Evolutionary conservation across 2,797 vertebrate species (phyloP), one percentile per base, ranked within the genome.

Genomic region (Hybognathus amarus): DNA sequence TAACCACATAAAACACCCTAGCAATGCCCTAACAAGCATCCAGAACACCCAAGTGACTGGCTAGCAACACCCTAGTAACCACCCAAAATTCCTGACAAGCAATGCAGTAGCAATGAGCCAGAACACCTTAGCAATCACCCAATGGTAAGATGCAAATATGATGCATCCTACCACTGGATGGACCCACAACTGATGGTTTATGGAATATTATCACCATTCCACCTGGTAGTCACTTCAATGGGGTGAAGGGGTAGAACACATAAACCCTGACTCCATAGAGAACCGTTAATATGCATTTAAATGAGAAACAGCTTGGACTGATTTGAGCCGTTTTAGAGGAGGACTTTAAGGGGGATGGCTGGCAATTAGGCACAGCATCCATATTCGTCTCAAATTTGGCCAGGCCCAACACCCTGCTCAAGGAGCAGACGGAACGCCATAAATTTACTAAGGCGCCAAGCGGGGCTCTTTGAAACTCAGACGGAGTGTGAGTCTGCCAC

Each of bases 301-400:
- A 94, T 91, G 87, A 91, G 86, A 92, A 93, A 88, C 92, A 93
- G 91, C 89, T 89, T 91, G 87, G 80, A 82, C 83, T 87, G 90
- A 92, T 90, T 86, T 77, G 84, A 90, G 87, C 84, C 85, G 77
- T 88, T 91, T 90, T 70, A 85, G 74, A 87, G 73, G 75, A 82
- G 89, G 86, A 88, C 86, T 88, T 84, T 73, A 85, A 88, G 85
- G 84, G 87, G 76, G 87, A 89, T 90, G 87, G 83, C 80, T 84
- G 87, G 90, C 87, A 90, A 93, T 92, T 92, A 90, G 87, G 84
- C 85, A 69, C 82, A 88, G 89, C 87, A 87, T 91, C 85, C 76
- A 87, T 86, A 91, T 89, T 91, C 79, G 42, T 85, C 77, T 88
- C 86, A 79, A 88, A 88, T 87, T 84, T 80, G 89, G 88, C 87